Percentiles rank a stretch among this genome's conserved stretches.
Conservation (phyloP, 2,797 vertebrate species). For the Squalus acanthias region DNA sequence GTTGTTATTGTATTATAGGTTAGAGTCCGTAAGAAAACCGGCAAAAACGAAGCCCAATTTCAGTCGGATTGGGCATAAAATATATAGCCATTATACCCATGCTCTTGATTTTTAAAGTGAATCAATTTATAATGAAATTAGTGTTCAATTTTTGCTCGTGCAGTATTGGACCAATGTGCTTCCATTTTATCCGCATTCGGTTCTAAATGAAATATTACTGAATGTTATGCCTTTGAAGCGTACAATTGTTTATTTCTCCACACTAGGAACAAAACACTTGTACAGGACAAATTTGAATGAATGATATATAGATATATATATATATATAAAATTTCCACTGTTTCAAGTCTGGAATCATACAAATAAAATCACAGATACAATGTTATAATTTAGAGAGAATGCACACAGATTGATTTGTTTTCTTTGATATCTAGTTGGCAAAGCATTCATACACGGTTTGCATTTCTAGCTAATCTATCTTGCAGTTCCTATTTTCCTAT, state of each 20-base stretch:
- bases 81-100: not conserved
- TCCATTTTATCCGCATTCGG: not conserved
- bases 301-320: not conserved
- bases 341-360: not conserved
- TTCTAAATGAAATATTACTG: not conserved
- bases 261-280: not conserved
- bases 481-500: not conserved
- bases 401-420: not conserved
- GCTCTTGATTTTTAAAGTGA: not conserved
- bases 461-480: not conserved
- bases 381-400: constrained; percentile 2
- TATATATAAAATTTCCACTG: not conserved
- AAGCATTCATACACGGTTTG: constrained; percentile 1
- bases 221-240: not conserved
- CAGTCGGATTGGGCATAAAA: no score
- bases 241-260: constrained; percentile 6
- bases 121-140: not conserved
- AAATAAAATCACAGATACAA: not conserved
- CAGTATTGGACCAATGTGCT: not conserved
- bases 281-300: not conserved
- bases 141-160: not conserved
- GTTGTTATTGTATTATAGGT: not conserved
- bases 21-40: not conserved
- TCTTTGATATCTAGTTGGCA: constrained; percentile 18
- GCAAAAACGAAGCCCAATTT: not conserved